Base-by-base conservation (phyloP, 2,888 invertebrate species). In the Dolichopus griseipennis region DNA sequence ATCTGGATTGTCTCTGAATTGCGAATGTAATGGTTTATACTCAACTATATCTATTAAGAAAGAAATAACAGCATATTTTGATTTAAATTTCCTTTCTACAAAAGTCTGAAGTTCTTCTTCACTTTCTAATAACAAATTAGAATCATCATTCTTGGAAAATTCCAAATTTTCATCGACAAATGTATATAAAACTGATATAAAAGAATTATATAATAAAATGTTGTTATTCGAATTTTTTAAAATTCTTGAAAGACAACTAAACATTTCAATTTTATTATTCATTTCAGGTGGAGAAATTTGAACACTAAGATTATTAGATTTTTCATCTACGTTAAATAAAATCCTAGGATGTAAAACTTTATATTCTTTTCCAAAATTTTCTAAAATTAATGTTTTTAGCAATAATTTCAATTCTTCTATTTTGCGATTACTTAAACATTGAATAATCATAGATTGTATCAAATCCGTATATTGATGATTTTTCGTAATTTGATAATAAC, bases 381-480 rank as follows among this genome's bases (percentile, higher is more conserved):
- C 69, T 1, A 71, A 68, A 15, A 34, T 37, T 22, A 69, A 73
- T 72, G 1, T 77, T 43, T 22, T 70, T 71, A 7, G 71, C 70
- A n/a, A 80, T 66, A 4, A 80, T 72, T 74, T 69, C 7, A 81
- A 64, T 52, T 80, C 78, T 1, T 67, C 33, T 0, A 65, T 63
- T 1, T 75, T 72, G 27, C 78, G 73, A 67, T 81, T 81, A 22
- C 76, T 74, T 43, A 82, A 62, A 41, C 78, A 78, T 6, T 77
- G 78, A 0, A 72, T 69, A 2, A 81, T 72, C 8, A 79, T 64
- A 0, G 67, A 69, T 2, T 72, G 68, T 10, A 80, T 37, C 20
- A 75, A 72, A 6, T 72, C 66, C 41, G 72, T 71, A 2, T 72
- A 65, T 18, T 62, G 20, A n/a, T 69, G 65, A 15, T 72, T 68